A percentile compares a stretch with the other conserved stretches of the same genome.
Conservation (phyloP, 2,888 invertebrate species). For the Diplolepis rosae region DNA sequence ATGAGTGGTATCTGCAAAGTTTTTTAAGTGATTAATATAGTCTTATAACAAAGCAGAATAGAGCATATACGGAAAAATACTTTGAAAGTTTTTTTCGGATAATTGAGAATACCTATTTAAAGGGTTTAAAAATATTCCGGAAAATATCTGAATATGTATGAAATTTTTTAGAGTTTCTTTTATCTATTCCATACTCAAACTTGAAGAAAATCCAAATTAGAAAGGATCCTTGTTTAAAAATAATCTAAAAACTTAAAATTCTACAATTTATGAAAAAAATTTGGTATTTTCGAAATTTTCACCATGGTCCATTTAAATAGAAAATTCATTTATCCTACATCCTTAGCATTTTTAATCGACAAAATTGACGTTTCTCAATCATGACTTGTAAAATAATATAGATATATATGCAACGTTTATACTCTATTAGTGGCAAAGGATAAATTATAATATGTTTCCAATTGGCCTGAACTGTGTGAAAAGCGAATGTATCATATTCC, state of each 20-base stretch:
- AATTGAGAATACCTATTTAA: too few species aligned
- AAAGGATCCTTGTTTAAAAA: too few species aligned
- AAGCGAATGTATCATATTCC: conserved; percentile 42
- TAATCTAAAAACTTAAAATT: too few species aligned
- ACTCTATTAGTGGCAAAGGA: background rate
- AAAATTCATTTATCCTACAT: background rate
- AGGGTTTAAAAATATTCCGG: too few species aligned
- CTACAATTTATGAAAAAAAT: too few species aligned
- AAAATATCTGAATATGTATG: too few species aligned
- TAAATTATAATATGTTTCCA: conserved; percentile 53
- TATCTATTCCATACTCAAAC: too few species aligned
- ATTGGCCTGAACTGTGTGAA: conserved; percentile 53
- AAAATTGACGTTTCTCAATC: background rate
- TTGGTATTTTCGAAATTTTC: too few species aligned
- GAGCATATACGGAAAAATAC: conserved; percentile 7
- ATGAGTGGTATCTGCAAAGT: background rate
- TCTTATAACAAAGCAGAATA: conserved; percentile 3
- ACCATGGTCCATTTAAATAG: background rate
- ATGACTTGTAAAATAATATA: background rate
- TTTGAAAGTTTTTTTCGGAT: too few species aligned
- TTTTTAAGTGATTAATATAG: background rate
- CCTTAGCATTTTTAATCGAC: background rate
- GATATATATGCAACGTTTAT: background rate
- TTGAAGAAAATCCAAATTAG: too few species aligned
- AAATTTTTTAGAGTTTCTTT: too few species aligned